Base-by-base conservation (phyloP, 2,888 invertebrate species). In the Pyralis farinalis region DNA sequence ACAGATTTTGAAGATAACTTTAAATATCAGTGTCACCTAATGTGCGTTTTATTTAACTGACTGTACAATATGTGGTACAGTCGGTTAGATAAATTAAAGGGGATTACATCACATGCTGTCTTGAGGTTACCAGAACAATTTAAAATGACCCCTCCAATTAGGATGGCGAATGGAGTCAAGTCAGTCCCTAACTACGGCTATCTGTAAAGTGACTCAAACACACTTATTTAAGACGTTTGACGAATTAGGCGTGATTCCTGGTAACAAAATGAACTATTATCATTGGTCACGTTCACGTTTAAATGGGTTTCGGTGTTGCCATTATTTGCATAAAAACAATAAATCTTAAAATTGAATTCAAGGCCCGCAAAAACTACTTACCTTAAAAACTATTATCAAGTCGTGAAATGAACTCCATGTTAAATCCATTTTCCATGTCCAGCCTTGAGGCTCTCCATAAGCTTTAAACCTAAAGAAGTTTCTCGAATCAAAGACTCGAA, bases 91-190 rank as follows among this genome's bases (percentile, higher is more conserved):
- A 32, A 35, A 36, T 34, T 31, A 29, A 36, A 37, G 37, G 37
- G 36, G 21, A 46, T 48, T 49, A 46, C 49, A 42, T 48, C 49
- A 54, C 38, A 40, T 4, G 47, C 31, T 12, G 31, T 21, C 37
- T 25, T 44, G 35, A 51, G 57, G 63, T 57, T 49, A 55, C 46
- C 34, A 44, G 46, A 44, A 43, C 53, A 55, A 59, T 57, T 53
- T 45, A 44, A 46, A 42, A 29, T 66, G 64, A 64, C 66, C 65
- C 49, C 42, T 35, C 37, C 55, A 67, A 66, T 66, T 63, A 59
- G 42, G 2, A 16, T 4, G 16, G 16, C 2, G 16, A 3, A 16
- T 16, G 16, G 47, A 49, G 38, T 29, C 38, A 49, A 49, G 48
- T 54, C 45, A 49, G 44, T 34, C 44, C 9, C 43, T 32, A 30